phyloP scores from a whole-genome alignment of 2,888 invertebrate genomes.

The Drosophila nigricruria region DNA sequence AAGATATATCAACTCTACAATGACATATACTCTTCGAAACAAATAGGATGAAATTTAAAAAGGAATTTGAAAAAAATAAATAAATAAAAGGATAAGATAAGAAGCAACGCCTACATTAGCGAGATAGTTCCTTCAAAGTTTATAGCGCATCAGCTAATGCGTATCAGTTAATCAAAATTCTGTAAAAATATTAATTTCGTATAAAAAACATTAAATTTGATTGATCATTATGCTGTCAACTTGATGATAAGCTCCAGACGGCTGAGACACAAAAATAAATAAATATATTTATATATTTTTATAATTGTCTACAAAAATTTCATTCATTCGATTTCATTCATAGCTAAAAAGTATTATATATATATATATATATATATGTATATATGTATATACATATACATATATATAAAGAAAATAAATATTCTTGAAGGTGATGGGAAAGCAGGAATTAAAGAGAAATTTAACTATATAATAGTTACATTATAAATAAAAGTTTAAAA shows the following conservation, averaged over 20 bases:
- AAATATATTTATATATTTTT: not conserved
- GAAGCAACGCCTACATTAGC: not conserved
- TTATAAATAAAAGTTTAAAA: not conserved
- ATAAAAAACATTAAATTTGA: not conserved
- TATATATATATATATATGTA: too few species aligned
- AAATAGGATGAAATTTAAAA: not conserved
- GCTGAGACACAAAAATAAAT: not conserved
- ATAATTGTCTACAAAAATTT: not conserved
- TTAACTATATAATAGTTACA: not conserved
- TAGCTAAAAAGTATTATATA: not conserved
- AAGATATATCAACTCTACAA: too few species aligned
- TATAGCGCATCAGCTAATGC: not conserved
- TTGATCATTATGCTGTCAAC: conserved; percentile 7
- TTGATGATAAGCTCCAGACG: conserved; percentile 8
- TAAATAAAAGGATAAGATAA: not conserved
- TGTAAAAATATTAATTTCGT: not conserved
- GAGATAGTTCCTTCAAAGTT: not conserved
- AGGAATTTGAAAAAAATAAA: not conserved
- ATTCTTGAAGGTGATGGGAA: not conserved
- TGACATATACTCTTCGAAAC: too few species aligned
- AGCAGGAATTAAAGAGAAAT: not conserved
- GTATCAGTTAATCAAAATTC: not conserved
- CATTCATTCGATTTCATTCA: conserved; percentile 7
- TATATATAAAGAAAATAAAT: not conserved
- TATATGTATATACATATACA: too few species aligned